Conservation (phyloP, 1,140 invertebrate genomes). For the Holcopasites calliopsidis region DNA sequence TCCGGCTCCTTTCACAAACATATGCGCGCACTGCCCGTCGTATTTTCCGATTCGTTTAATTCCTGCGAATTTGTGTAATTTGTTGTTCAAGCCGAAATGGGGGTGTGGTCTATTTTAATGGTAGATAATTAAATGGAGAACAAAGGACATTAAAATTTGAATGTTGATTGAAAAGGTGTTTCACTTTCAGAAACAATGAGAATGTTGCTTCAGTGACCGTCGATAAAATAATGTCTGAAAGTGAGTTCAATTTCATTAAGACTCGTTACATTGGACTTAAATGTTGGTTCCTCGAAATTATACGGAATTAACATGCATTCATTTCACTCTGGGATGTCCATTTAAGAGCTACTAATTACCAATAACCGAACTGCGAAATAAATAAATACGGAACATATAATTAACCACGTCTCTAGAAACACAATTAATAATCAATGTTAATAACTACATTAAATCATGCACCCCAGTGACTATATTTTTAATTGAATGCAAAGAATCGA, state of each 20-base stretch:
- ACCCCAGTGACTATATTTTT: background rate
- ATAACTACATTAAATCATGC: background rate
- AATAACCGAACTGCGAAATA: background rate
- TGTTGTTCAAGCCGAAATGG: background rate
- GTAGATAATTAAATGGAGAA: too few relatives aligned
- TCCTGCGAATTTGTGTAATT: constrained; percentile 29
- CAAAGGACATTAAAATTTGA: constrained; percentile 10
- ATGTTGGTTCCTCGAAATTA: background rate
- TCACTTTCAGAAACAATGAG: background rate
- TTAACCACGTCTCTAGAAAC: background rate
- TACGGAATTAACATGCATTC: background rate
- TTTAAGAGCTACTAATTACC: background rate
- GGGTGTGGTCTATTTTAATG: too few relatives aligned
- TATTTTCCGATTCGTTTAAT: constrained; percentile 43
- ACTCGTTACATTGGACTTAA: background rate
- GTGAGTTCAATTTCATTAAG: background rate
- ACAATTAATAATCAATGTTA: background rate
- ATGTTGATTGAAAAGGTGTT: background rate
- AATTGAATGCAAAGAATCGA: background rate
- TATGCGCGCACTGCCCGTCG: constrained; percentile 21
- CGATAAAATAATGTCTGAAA: background rate
- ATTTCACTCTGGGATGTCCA: background rate
- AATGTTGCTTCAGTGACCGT: background rate
- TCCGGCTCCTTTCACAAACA: constrained; percentile 30
- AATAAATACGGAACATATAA: background rate